Evolutionary conservation across 2,797 vertebrate species (phyloP), one percentile per base, ranked within the genome.

Genomic region (Pelodytes ibericus): DNA sequence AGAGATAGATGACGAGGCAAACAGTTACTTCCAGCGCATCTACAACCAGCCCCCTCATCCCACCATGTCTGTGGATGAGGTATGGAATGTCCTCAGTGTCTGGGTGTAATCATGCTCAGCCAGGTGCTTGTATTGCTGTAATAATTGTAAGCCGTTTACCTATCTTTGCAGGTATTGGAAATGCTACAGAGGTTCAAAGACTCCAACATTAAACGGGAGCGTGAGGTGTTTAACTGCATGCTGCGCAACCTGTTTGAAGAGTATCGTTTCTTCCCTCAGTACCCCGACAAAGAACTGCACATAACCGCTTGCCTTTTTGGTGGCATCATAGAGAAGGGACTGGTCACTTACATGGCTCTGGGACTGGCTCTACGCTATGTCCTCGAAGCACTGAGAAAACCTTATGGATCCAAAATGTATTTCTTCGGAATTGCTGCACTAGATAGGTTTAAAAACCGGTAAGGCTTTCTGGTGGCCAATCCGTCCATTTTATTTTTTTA

Each of bases 371-470:
- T 99, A 24, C 90, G 97, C 89, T 99, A 99, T 72, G 98, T 99
- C 82, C 95, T 99, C 69, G 98, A 99, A 94, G 98, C 98, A 86
- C 95, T 99, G 90, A 93, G 98, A 84, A 99, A 99, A 88, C 96
- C 98, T 60, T 99, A 92, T 69, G 95, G 94, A 80, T 97, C 98
- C 82, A 99, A 99, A 94, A 99, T 99, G 98, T 99, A 99, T 93
- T 99, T 96, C 90, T 99, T 99, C 89, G 98, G 98, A 77, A 99
- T 99, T 66, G 97, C 97, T 86, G 98, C 98, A 86, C 92, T 99
- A 90, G 97, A 99, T 93, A 93, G 97, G 81, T 99, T 99, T 91
- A 99, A 99, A 93, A 99, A 99, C 91, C 97, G 97, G 97, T 99
- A 87, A 81, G 88, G n/a, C n/a, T 81, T 72, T n/a, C 1, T 3